These are phyloP conservation scores for Muntiacus muntjak DNA, from an alignment of 2,113 vertebrate species.

Conservation along the genomic window DNA sequence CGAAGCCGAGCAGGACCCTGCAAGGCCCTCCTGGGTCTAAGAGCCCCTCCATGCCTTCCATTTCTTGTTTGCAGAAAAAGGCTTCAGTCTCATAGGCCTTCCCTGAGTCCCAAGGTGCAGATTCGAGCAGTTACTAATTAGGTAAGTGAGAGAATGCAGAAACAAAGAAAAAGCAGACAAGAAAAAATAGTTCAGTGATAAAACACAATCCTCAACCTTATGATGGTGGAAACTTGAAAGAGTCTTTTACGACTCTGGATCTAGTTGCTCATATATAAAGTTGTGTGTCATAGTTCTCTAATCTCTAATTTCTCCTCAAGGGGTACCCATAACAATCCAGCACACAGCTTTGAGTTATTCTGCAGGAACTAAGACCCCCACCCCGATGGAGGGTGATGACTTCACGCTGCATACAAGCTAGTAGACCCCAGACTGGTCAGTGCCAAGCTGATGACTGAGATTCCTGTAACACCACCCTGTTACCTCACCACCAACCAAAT, in stretches of 20 bases:
- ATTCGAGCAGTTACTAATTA: neutral
- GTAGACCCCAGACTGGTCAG: neutral
- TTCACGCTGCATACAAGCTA: neutral
- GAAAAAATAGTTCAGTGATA: neutral
- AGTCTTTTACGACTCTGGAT: neutral
- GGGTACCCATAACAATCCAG: neutral
- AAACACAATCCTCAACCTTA: neutral
- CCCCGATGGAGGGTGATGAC: neutral
- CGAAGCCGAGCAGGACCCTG: neutral
- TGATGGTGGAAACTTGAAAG: neutral
- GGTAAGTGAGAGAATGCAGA: neutral
- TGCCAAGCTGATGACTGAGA: neutral
- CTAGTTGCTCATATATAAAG: neutral
- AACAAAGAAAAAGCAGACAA: neutral
- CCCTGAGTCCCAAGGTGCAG: neutral
- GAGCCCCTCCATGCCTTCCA: neutral
- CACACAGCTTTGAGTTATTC: neutral
- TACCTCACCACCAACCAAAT: neutral
- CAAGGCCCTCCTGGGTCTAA: neutral
- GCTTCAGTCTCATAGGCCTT: neutral
- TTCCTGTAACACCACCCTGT: neutral
- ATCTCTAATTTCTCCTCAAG: neutral
- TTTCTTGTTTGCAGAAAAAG: neutral
- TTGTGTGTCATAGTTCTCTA: neutral
- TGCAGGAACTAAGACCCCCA: neutral